phyloP scores from a whole-genome alignment of 2,888 invertebrate species.

The Punctoribates punctum region DNA sequence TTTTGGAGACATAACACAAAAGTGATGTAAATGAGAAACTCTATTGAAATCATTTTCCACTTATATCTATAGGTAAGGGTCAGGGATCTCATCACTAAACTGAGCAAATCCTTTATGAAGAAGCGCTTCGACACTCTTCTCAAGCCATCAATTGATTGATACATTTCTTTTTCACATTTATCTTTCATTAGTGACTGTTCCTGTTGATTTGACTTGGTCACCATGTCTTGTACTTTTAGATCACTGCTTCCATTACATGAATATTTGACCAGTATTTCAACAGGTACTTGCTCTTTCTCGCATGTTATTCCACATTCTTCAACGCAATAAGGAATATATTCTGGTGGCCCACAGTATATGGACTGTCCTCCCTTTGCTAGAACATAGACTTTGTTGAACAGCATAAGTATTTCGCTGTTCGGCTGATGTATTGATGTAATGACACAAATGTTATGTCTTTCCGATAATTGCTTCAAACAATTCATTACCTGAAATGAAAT shows the following conservation, averaged over 20 bases:
- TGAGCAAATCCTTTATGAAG: no score
- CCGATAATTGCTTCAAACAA: background rate
- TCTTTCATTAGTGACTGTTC: no score
- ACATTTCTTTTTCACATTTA: no score
- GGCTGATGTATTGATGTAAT: slow-evolving; percentile 35
- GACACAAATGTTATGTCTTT: slow-evolving; percentile 18
- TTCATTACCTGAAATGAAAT: slow-evolving; percentile 25
- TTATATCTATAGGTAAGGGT: no score
- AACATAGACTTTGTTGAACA: slow-evolving; percentile 20
- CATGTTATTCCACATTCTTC: background rate
- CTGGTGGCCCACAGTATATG: slow-evolving; percentile 1
- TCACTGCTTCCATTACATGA: slow-evolving; percentile 24
- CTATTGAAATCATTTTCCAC: background rate
- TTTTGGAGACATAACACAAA: background rate
- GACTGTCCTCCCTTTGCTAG: slow-evolving; percentile 4
- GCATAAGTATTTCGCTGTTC: background rate
- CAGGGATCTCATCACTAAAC: no score
- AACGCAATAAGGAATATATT: background rate
- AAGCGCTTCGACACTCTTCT: no score
- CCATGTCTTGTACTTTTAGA: slow-evolving; percentile 8
- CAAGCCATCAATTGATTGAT: no score
- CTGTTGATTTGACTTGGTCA: background rate
- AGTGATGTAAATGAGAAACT: background rate
- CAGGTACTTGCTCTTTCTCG: background rate
- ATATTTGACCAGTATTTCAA: slow-evolving; percentile 36